A percentile compares a stretch with the other conserved stretches of the same genome.
Conservation (phyloP, 2,113 vertebrate genomes). For the Mugil cephalus region DNA sequence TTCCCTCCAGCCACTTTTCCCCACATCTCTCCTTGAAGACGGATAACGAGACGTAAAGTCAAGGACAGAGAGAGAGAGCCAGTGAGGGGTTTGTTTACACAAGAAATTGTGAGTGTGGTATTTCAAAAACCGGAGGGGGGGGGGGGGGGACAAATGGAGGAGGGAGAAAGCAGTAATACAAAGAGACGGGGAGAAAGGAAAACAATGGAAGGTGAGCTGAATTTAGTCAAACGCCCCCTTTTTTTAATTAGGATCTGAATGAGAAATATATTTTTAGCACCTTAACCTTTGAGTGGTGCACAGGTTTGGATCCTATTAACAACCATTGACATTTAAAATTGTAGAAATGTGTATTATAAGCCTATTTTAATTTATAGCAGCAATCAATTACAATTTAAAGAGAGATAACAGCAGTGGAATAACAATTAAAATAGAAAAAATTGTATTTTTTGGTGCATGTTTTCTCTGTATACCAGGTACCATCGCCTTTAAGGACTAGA, state of each 20-base stretch:
- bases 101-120: constrained; percentile 42
- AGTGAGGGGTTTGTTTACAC: constrained; percentile 70
- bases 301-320: no score
- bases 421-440: no score
- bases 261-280: neutral
- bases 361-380: no score
- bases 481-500: neutral
- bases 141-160: constrained; percentile 7
- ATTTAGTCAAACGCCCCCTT: neutral
- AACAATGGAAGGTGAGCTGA: neutral
- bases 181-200: neutral
- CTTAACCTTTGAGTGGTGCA: neutral
- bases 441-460: no score
- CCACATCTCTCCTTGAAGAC: constrained; percentile 68
- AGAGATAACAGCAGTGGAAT: no score
- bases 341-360: no score
- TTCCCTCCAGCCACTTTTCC: constrained; percentile 64
- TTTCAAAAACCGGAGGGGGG: constrained; percentile 53
- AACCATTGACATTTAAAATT: no score
- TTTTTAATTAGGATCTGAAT: neutral
- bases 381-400: no score
- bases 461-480: no score
- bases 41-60: constrained; percentile 71
- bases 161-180: constrained; percentile 1
- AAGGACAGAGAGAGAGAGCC: constrained; percentile 55